Conservation (phyloP, 2,797 vertebrate species). For the Bovichtus diacanthus region DNA sequence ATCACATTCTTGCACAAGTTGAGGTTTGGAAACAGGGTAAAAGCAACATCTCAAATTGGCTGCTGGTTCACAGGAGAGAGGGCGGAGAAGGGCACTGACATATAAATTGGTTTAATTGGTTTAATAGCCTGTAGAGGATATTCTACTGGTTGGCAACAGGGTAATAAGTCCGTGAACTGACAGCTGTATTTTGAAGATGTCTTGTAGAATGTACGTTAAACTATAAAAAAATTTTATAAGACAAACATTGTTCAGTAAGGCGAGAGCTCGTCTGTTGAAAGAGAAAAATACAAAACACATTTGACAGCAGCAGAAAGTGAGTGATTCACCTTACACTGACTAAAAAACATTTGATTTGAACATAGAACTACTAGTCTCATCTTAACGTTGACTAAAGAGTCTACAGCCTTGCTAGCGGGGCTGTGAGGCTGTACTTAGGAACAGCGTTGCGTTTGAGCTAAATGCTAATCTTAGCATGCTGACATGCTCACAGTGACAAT, state of each 20-base stretch:
- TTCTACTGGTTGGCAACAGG: neutral
- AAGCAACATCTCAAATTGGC: slow-evolving; percentile 46
- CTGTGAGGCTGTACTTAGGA: too few relatives aligned
- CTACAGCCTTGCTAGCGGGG: too few relatives aligned
- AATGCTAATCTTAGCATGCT: neutral
- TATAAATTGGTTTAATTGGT: slow-evolving; percentile 20
- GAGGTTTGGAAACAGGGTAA: slow-evolving; percentile 54
- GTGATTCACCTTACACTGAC: too few relatives aligned
- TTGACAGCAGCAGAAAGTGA: neutral
- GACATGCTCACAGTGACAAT: neutral
- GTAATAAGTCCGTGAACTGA: neutral
- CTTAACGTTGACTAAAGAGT: neutral
- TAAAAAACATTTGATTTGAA: slow-evolving; percentile 1
- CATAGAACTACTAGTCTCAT: neutral
- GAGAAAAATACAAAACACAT: neutral
- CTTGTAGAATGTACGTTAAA: neutral
- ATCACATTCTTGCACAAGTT: slow-evolving; percentile 34
- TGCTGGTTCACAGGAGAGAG: slow-evolving; percentile 24
- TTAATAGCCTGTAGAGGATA: slow-evolving; percentile 7
- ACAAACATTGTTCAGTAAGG: neutral
- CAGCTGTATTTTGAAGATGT: neutral
- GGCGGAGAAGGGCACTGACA: slow-evolving; percentile 31
- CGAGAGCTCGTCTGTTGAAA: neutral
- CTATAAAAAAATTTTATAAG: neutral
- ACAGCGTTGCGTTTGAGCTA: neutral